Base-by-base conservation (phyloP, 2,888 invertebrate species). In the Eupithecia inturbata region DNA sequence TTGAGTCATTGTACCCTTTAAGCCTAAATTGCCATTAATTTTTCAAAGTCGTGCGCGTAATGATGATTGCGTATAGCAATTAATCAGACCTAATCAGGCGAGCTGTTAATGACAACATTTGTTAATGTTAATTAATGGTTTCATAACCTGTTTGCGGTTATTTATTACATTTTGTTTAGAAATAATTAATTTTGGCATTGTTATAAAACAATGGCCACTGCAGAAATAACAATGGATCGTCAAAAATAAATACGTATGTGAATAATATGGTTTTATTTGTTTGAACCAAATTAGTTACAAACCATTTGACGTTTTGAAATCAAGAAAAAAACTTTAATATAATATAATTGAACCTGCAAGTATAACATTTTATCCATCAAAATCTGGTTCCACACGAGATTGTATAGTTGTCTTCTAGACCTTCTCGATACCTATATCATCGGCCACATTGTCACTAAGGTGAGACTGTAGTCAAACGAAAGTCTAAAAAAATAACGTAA, bases 111-210 rank as follows among this genome's bases (percentile, higher is more conserved):
- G 84, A 83, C 81, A 81, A 83, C 84, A 83, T 87, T 88, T 84
- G 84, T 84, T 83, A 82, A 82, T 78, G 80, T 82, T 88, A 87
- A 89, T 89, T 87, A 87, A 81, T 71, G 79, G 83, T 88, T 88
- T 85, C 86, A 84, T 87, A 86, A 86, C 78, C 80, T 79, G 82
- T 82, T 81, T 77, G 77, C 79, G 78, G 75, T 74, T 80, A 82
- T 84, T 85, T 84, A 83, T 85, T 85, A 82, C 80, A 78, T 77
- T 81, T 85, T 84, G 81, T 79, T 77, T 79, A 77, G 75, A 77
- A 79, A 68, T 74, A 63, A 71, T 79, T 36, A 33, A 64, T 36
- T 64, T 72, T 60, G 10, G 39, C 39, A 22, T 75, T 69, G 67
- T 72, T 53, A 5, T 39, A 22, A 64, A 39, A 71, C 70, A 74